Percentiles rank a stretch among this genome's conserved stretches.
phyloP scores from a whole-genome alignment of 1,140 invertebrate genomes.

The Bombus polaris region DNA sequence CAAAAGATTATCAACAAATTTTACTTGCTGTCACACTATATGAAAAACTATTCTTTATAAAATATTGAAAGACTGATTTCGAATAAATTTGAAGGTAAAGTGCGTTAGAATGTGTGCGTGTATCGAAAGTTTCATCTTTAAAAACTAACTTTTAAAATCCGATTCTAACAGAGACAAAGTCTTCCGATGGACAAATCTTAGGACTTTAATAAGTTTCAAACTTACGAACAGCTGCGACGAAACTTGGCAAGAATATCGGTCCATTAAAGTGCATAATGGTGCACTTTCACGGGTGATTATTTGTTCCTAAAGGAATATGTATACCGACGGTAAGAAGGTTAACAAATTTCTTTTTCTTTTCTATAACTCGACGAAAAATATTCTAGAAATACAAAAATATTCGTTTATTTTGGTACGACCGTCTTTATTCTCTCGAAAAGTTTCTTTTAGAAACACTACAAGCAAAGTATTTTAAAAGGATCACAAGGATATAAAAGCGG shows the following conservation, averaged over 20 bases:
- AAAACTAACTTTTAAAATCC: conserved; percentile 24
- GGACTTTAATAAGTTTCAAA: conserved; percentile 22
- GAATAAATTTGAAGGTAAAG: background rate
- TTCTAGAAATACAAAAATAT: background rate
- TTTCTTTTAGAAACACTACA: no score
- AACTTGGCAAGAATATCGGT: conserved; percentile 17
- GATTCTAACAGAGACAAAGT: conserved; percentile 15
- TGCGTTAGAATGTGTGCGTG: background rate
- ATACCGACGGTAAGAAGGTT: background rate
- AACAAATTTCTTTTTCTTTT: no score
- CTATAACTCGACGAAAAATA: background rate
- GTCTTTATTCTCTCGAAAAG: background rate
- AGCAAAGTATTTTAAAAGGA: no score
- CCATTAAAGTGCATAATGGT: conserved; percentile 12
- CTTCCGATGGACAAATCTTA: conserved; percentile 7
- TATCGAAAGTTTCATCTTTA: background rate
- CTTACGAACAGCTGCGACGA: conserved; percentile 1
- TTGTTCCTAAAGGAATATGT: background rate
- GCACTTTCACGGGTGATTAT: background rate
- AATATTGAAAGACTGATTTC: background rate
- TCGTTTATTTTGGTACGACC: background rate
- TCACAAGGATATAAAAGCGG: no score
- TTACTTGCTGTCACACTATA: no score
- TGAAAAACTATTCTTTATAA: background rate
- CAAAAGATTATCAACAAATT: no score